Conservation (phyloP, 1,140 invertebrate species). For the Ctenoplectra terminalis region DNA sequence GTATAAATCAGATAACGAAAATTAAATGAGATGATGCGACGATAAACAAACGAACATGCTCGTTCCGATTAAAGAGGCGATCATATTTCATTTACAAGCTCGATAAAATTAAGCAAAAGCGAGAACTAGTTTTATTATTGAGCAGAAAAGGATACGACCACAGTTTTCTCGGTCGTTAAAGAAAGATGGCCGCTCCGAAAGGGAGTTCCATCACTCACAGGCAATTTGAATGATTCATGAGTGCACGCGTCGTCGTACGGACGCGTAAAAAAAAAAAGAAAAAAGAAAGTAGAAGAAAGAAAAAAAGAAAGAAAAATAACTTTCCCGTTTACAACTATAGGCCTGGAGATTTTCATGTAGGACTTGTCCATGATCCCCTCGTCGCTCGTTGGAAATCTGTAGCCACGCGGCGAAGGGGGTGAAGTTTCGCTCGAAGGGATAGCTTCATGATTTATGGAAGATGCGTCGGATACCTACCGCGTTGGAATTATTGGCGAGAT, state of each 20-base stretch:
- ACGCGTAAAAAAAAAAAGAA: too few relatives aligned
- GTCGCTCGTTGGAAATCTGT: slow-evolving; percentile 9
- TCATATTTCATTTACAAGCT: neutral
- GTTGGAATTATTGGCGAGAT: slow-evolving; percentile 55
- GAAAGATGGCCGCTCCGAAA: neutral
- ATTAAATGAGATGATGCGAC: neutral
- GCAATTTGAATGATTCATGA: slow-evolving; percentile 51
- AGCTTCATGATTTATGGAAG: slow-evolving; percentile 65
- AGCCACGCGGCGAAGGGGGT: neutral
- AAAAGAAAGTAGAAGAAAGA: neutral
- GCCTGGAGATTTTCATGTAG: slow-evolving; percentile 30
- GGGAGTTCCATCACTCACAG: slow-evolving; percentile 18
- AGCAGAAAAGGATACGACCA: neutral
- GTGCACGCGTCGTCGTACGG: neutral
- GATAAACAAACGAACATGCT: neutral
- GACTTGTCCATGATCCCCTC: slow-evolving; percentile 7
- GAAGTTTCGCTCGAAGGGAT: slow-evolving; percentile 45
- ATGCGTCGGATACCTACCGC: slow-evolving; percentile 57
- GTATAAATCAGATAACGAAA: neutral
- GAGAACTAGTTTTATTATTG: neutral
- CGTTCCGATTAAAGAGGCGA: neutral
- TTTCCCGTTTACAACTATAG: slow-evolving; percentile 23
- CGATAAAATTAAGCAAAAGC: neutral
- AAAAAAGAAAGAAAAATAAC: neutral
- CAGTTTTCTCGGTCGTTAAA: neutral